phyloP scores from a whole-genome alignment of 2,113 vertebrate genomes.

The Callipepla squamata region DNA sequence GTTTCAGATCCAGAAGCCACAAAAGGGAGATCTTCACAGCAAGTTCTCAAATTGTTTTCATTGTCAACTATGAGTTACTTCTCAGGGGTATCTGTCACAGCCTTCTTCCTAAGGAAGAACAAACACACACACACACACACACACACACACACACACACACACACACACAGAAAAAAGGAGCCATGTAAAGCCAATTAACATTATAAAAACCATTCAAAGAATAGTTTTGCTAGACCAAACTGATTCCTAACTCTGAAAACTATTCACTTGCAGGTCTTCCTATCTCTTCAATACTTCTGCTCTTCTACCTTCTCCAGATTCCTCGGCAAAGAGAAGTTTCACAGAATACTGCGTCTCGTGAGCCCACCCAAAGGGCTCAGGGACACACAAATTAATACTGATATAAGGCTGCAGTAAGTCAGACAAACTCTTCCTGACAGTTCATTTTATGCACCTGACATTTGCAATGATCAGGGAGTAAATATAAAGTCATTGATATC shows the following conservation, averaged over 20 bases:
- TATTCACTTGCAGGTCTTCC: no score
- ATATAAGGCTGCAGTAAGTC: not conserved
- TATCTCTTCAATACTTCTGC: not conserved
- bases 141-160: not conserved
- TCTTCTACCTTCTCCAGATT: not conserved
- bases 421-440: not conserved
- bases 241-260: not conserved
- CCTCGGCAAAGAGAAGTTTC: not conserved
- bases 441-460: conserved; percentile 3
- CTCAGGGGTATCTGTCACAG: not conserved
- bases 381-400: not conserved
- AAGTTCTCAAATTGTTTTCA: not conserved
- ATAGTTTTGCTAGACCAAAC: not conserved
- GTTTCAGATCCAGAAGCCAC: not conserved
- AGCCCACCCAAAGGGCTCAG: not conserved
- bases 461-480: not conserved
- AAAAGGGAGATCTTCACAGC: not conserved
- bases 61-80: not conserved
- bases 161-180: not conserved
- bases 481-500: not conserved
- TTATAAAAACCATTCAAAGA: not conserved
- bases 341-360: not conserved
- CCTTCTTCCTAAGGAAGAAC: not conserved
- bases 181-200: not conserved
- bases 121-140: not conserved